Conservation (phyloP, 1,140 invertebrate genomes). For the Papilio xuthus region DNA sequence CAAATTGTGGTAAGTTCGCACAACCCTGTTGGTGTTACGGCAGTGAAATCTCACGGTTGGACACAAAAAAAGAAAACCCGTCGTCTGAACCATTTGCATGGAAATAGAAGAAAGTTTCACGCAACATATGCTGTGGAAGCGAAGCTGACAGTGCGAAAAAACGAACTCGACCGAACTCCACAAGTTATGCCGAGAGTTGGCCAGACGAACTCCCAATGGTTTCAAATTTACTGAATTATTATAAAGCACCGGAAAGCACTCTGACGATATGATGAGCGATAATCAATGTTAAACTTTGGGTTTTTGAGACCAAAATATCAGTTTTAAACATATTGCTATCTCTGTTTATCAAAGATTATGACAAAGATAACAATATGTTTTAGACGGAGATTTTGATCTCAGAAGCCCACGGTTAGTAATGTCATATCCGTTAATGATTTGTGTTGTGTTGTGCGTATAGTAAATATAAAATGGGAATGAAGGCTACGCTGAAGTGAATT, state of each 20-base stretch:
- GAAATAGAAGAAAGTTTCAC: background rate
- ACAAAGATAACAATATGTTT: no score
- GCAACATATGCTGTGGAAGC: constrained; percentile 2
- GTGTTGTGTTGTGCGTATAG: no score
- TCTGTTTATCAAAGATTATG: no score
- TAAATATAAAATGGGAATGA: no score
- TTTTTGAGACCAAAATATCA: no score
- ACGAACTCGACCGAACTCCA: background rate
- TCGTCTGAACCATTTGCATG: background rate
- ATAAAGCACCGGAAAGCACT: background rate
- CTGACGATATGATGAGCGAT: background rate
- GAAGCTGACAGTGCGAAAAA: background rate
- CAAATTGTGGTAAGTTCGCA: no score
- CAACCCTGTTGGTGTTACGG: no score
- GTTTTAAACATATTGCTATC: no score
- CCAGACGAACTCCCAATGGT: background rate
- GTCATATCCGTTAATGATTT: no score
- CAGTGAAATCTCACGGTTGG: background rate
- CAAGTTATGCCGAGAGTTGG: constrained; percentile 23
- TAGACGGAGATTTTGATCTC: no score
- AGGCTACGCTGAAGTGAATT: background rate
- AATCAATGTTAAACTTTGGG: background rate
- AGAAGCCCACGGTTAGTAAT: no score
- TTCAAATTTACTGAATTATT: background rate
- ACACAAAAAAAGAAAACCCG: background rate